phyloP scores from a whole-genome alignment of 2,797 vertebrate species.

The Uromys caudimaculatus region DNA sequence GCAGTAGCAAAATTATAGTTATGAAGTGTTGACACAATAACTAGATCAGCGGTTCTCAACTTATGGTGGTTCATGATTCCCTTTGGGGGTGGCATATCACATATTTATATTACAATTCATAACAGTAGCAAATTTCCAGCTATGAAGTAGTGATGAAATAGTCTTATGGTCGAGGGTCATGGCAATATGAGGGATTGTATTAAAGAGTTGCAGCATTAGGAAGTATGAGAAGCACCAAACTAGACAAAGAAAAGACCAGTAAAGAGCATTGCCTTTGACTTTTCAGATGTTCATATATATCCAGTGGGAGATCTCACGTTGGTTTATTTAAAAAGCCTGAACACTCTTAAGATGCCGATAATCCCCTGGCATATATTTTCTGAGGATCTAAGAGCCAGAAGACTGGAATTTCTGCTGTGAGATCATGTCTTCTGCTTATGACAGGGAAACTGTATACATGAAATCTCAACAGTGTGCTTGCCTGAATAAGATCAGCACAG shows the following conservation, averaged over 20 bases:
- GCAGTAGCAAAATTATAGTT: not conserved
- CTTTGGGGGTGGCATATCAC: too few species aligned
- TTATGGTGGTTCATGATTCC: too few species aligned
- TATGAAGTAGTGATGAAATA: not conserved
- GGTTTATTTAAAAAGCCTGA: not conserved
- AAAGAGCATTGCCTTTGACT: not conserved
- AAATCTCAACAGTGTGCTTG: not conserved
- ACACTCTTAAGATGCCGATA: not conserved
- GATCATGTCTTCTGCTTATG: not conserved
- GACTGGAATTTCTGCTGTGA: not conserved
- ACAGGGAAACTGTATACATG: not conserved
- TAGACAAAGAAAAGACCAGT: not conserved
- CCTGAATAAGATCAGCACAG: not conserved
- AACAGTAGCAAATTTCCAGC: not conserved
- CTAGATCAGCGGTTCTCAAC: too few species aligned
- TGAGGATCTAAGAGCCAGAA: not conserved
- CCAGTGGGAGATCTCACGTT: not conserved
- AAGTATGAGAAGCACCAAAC: not conserved
- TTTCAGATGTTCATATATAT: not conserved
- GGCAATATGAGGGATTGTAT: not conserved
- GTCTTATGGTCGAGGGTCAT: not conserved
- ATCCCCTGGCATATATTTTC: not conserved
- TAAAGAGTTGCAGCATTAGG: not conserved
- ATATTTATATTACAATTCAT: not conserved
- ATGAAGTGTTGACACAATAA: not conserved